A percentile compares a stretch with the other conserved stretches of the same genome.
Conservation (phyloP, 2,888 invertebrate genomes). For the Cosmia pyralina region DNA sequence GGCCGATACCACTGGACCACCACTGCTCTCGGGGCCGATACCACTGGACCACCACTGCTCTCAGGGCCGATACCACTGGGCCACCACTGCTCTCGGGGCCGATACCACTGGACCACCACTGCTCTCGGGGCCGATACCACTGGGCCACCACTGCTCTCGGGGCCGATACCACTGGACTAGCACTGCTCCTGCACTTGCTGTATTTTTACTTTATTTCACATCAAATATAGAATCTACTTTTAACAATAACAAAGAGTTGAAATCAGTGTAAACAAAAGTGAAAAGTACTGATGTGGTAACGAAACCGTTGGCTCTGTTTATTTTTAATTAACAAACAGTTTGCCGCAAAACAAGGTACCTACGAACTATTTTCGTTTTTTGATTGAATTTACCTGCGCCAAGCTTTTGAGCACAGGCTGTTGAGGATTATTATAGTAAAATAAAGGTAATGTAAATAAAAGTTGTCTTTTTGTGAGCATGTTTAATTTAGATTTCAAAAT, state of each 20-base stretch:
- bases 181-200: too few species aligned
- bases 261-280: constrained; percentile 20
- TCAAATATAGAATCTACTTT: constrained; percentile 31
- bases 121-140: too few species aligned
- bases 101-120: too few species aligned
- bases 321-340: constrained; percentile 64
- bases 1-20: too few species aligned
- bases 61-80: too few species aligned
- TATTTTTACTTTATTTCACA: neutral
- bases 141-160: too few species aligned
- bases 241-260: constrained; percentile 39
- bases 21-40: too few species aligned
- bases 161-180: too few species aligned
- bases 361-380: constrained; percentile 47
- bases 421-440: constrained; percentile 9
- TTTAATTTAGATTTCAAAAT: neutral
- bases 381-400: constrained; percentile 12
- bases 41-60: too few species aligned
- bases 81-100: too few species aligned
- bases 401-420: neutral
- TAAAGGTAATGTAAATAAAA: neutral
- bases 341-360: constrained; percentile 30
- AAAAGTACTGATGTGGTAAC: constrained; percentile 48
- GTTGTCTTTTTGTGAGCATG: neutral
- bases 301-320: constrained; percentile 54